Base-by-base conservation (phyloP, 2,797 vertebrate genomes). In the Parauchenoglanis punctatus region DNA sequence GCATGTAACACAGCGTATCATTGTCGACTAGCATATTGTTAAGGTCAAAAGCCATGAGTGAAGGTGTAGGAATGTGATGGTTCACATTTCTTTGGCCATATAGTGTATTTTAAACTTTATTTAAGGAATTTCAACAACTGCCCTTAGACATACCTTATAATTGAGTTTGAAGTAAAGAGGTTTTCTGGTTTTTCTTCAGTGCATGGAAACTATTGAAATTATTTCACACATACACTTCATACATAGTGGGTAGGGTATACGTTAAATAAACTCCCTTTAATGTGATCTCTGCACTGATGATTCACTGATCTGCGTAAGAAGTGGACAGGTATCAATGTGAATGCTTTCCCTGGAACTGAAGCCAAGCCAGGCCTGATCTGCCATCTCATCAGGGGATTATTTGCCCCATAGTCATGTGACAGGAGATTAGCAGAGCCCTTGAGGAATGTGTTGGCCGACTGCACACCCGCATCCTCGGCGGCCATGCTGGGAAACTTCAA, bases 401-500 rank as follows among this genome's bases (percentile, higher is more conserved):
- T 94, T 89, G 91, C 92, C 93, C 93, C 93, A 89, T 90, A 88
- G 93, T 96, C 95, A 96, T 96, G 95, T 96, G 96, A 96, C 81
- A 20, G 88, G 88, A 92, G 95, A 96, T 96, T 96, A 96, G 93
- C 93, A 75, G 52, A 91, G 89, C 93, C 93, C 70, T 87, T 80
- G 68, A 88, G 94, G 95, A 95, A 94, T 94, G 94, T 88, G 94
- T 93, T 94, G 93, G 89, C 92, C 61, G 87, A 90, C 90, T 91
- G 90, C 89, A 91, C 90, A 90, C 93, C 90, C 90, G 87, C 91
- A 89, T 92, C 93, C 93, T 93, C 93, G 91, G 92, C 91, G 88
- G 93, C 90, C 94, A 96, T 96, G 96, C 93, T 96, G 93, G 94
- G 95, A 93, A 96, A 96, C 94, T 96, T 96, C 92, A 96, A 96